Conservation (phyloP, 2,797 vertebrate species). For the Poecilia velifera region DNA sequence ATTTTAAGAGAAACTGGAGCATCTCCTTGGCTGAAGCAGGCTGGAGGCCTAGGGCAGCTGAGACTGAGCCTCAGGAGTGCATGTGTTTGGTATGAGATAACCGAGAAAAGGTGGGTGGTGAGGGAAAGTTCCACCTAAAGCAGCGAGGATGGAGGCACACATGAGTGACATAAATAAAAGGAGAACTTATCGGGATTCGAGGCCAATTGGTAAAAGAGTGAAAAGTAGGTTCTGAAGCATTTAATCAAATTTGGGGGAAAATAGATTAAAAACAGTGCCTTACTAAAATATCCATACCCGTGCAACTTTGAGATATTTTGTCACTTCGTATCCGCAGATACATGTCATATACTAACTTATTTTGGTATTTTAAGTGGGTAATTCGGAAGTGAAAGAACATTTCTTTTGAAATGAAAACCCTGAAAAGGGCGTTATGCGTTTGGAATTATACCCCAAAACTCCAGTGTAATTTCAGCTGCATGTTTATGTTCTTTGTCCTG, state of each 20-base stretch:
- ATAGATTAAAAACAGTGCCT: neutral
- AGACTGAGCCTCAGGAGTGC: conserved; percentile 61
- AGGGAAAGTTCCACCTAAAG: conserved; percentile 56
- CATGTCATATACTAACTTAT: neutral
- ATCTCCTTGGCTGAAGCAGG: conserved; percentile 36
- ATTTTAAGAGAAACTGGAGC: conserved; percentile 31
- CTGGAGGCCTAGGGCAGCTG: conserved; percentile 52
- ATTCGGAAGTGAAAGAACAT: neutral
- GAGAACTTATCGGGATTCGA: neutral
- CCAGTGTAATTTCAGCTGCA: neutral
- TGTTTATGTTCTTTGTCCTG: neutral
- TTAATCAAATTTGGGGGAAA: neutral
- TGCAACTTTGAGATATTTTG: neutral
- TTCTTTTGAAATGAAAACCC: neutral
- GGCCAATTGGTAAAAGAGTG: neutral
- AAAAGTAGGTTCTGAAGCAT: conserved; percentile 3
- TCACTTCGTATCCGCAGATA: neutral
- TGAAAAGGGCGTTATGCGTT: neutral
- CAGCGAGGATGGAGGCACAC: conserved; percentile 36
- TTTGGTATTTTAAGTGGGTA: neutral
- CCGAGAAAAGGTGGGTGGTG: conserved; percentile 56
- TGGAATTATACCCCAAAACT: neutral
- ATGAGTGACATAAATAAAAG: conserved; percentile 9
- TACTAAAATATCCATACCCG: neutral
- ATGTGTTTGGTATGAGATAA: conserved; percentile 78